Percentiles rank a stretch among this genome's conserved stretches.
phyloP scores from a whole-genome alignment of 2,888 invertebrate species.

The Entomobrya proxima region DNA sequence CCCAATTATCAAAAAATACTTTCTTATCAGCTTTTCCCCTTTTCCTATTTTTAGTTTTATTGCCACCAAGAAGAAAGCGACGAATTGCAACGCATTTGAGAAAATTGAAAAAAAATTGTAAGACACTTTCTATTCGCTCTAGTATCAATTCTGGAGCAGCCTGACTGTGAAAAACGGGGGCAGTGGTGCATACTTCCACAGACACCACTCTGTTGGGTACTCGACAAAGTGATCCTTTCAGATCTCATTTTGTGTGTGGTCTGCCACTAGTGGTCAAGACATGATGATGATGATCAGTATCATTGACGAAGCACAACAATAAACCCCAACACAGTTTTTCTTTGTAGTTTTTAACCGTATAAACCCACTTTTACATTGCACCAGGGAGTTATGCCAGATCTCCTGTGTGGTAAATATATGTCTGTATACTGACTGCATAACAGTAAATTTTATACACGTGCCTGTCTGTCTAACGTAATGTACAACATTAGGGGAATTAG shows the following conservation, averaged over 20 bases:
- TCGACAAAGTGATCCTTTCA: background rate
- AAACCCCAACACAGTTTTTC: background rate
- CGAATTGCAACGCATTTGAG: no score
- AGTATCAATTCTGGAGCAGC: no score
- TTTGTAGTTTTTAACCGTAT: slow-evolving; percentile 4
- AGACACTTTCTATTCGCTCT: no score
- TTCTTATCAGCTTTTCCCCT: no score
- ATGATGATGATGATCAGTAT: background rate
- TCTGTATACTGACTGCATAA: background rate
- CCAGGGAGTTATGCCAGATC: slow-evolving; percentile 50
- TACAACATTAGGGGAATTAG: background rate
- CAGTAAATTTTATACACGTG: background rate
- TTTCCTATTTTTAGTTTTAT: no score
- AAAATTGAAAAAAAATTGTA: no score
- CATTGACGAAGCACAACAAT: background rate
- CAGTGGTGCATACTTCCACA: no score
- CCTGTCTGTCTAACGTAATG: background rate
- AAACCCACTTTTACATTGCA: slow-evolving; percentile 30
- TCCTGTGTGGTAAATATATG: slow-evolving; percentile 8
- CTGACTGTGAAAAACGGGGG: no score
- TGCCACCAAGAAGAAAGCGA: no score
- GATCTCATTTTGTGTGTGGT: background rate
- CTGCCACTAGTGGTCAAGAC: background rate
- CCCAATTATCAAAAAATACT: no score
- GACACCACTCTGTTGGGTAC: background rate